Conservation (phyloP, 2,888 invertebrate genomes). For the Pristionchus mayeri region DNA sequence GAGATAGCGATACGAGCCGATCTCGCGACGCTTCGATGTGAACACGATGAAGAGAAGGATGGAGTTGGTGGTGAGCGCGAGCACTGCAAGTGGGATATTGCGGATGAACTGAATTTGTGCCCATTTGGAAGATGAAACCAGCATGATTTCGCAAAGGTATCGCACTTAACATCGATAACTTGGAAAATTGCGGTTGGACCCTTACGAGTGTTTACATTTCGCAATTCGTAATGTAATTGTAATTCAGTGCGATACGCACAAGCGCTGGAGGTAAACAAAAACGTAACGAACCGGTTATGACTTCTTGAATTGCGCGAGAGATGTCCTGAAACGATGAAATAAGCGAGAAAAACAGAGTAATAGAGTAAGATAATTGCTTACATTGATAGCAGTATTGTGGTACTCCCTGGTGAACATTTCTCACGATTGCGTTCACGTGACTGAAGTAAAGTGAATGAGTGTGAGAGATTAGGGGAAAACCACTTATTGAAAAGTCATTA, state of each 20-base stretch:
- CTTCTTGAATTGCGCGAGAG: neutral
- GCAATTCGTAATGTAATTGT: no score
- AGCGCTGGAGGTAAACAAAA: neutral
- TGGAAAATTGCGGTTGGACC: no score
- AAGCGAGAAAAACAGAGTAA: no score
- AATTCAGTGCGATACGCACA: no score
- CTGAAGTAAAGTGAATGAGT: no score
- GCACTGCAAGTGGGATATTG: neutral
- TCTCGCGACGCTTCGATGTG: neutral
- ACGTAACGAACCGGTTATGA: neutral
- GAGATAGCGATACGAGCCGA: slow-evolving; percentile 21
- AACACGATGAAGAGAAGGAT: neutral
- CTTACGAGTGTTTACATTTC: no score
- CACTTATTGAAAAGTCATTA: no score
- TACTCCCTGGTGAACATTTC: neutral
- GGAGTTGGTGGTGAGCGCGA: neutral
- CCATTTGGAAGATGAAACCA: neutral
- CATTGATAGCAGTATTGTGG: neutral
- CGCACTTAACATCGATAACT: no score
- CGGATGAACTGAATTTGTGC: neutral
- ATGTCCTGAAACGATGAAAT: neutral
- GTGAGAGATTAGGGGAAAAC: no score
- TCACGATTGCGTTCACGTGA: no score
- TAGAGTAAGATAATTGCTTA: neutral
- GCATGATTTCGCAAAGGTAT: no score